Base-by-base conservation (phyloP, 2,888 invertebrate species). In the Trichopria drosophilae region DNA sequence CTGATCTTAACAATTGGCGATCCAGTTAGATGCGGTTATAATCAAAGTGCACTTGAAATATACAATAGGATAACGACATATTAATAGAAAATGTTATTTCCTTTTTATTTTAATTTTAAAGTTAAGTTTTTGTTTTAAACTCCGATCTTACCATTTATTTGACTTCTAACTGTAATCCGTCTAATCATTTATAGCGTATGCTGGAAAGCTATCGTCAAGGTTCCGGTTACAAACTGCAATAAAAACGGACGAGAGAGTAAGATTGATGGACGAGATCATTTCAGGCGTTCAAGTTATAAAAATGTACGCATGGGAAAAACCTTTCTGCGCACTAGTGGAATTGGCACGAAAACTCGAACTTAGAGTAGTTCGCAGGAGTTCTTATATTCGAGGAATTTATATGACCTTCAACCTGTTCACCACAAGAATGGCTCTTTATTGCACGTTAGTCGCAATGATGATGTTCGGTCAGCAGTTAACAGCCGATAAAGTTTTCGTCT, bases 361-460 rank as follows among this genome's bases (percentile, higher is more conserved):
- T 39, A 78, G 75, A 53, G 78, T 85, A 58, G 80, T 87, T 0
- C 79, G 75, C 18, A 82, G 81, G 29, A 82, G 82, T 1, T 83
- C 84, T 0, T 81, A 83, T 53, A 77, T 87, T 7, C 78, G 87
- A 50, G 85, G 83, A 0, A 66, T 86, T n/a, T 85, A 85, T 64
- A 80, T 88, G 76, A 86, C 87, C 0, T 87, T 88, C 68, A 86
- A 88, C 71, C 75, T 93, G 16, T 92, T 90, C 63, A 88, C 90
- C 0, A 87, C 90, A 13, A 84, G 93, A 66, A 78, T 89, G n/a
- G 86, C 93, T 0, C 77, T 92, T 1, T 90, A 89, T 67, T 78
- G 85, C 41, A 86, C 89, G 0, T 81, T 93, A 28, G 68, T 90
- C 1, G 80, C 86, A 0, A 87, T 84, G 73, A 78, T 86, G 1